These are phyloP conservation scores for Fregata magnificens DNA, from an alignment of 2,113 vertebrate species.

Conservation along the genomic window DNA sequence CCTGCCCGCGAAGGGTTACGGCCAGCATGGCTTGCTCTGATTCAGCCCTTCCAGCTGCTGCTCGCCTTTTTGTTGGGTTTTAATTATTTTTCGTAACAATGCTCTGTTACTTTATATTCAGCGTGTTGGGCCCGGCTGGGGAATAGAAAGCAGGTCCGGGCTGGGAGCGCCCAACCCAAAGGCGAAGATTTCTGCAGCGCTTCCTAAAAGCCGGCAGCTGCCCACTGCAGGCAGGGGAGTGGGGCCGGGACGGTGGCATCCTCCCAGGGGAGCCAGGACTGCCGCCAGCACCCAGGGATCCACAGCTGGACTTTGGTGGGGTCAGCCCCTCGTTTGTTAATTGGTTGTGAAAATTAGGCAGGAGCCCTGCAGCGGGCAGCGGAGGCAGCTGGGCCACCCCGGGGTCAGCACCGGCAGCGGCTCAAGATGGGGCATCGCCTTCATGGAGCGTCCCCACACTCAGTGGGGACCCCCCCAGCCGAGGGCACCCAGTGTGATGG, in stretches of 20 bases:
- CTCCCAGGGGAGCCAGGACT: not conserved
- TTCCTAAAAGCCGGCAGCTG: conserved; percentile 9
- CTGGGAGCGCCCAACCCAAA: not conserved
- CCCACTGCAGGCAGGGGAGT: not conserved
- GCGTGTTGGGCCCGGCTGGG: not conserved
- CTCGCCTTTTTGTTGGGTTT: conserved; percentile 9
- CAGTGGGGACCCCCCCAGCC: rapidly evolving
- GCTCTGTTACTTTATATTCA: not conserved
- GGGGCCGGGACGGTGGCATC: not conserved
- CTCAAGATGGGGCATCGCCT: not conserved
- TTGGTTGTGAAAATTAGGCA: not conserved
- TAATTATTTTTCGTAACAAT: conserved; percentile 31
- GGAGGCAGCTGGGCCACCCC: not conserved
- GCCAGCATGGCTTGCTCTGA: not conserved
- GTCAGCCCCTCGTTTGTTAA: not conserved
- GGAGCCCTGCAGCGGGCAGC: not conserved
- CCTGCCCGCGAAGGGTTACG: conserved; percentile 1
- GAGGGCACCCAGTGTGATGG: not conserved
- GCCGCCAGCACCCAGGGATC: not conserved
- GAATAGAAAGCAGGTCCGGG: not conserved
- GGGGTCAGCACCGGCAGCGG: not conserved
- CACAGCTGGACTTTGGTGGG: not conserved
- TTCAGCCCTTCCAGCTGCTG: not conserved
- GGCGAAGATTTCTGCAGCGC: not conserved
- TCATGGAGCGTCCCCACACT: not conserved